Evolutionary conservation across 1,140 invertebrate species (phyloP), one percentile per base, ranked within the genome.

Genomic region (Solenopsis invicta): DNA sequence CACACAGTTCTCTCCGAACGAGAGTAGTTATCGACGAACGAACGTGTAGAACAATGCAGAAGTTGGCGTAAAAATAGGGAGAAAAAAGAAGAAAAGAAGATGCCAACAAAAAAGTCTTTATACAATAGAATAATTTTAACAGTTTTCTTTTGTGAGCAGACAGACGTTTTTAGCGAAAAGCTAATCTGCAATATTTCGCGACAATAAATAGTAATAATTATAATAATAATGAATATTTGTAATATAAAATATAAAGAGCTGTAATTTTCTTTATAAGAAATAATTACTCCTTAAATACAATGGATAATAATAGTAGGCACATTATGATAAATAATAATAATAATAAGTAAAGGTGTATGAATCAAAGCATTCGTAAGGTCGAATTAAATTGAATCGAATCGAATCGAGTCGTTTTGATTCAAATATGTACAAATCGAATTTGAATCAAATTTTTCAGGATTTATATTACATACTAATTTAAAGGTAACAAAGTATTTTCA

Each of bases 21-120:
- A 74, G 67, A 50, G 37, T 48, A 59, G 54, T 72, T 74, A 82
- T 82, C 67, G 67, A 74, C 50, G 67, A 74, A 13, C 24, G 18
- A 61, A 24, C 45, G 67, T 50, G 52, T 69, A 69, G 69, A 74
- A 82, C 41, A 82, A 82, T 72, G 52, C 37, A 18, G 37, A 50
- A 59, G 18, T 45, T 54, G 41, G 18, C 13, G 18, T 12, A 34
- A 29, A 80, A 50, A 66, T 21, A 48, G n/a, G 48, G 41, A 18
- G 16, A 48, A 12, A 4, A n/a, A 18, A 29, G 13, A 6, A 72
- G 18, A 61, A 59, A 72, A 21, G 12, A 48, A 59, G n/a, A 0
- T 74, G 6, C 10, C 13, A 24, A 69, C 62, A 34, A 18, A 9
- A 80, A 69, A 34, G 13, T 54, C 29, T 56, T 69, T n/a, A 41